Evolutionary conservation across 2,113 vertebrate genomes (phyloP).

Genomic region (Cochlearius cochlearius): DNA sequence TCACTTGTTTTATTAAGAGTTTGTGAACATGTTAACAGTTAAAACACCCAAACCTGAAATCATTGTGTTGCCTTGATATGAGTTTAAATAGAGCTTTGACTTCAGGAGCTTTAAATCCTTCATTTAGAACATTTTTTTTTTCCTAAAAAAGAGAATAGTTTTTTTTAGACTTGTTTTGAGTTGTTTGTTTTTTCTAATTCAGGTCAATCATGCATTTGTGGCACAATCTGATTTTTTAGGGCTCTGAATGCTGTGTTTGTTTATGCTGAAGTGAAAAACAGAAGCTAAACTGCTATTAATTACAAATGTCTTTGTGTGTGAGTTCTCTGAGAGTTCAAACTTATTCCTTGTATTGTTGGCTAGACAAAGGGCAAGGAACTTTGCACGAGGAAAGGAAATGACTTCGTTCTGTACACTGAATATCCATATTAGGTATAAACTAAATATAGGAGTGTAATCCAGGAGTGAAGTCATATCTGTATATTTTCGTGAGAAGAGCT

Average conservation of each 20-base stretch:
- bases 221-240: background rate
- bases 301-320: background rate
- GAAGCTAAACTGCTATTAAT: constrained; percentile 18
- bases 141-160: background rate
- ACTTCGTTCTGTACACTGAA: constrained; percentile 55
- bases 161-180: background rate
- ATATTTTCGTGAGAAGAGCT: constrained; percentile 59
- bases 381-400: constrained; percentile 70
- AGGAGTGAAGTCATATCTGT: constrained; percentile 77
- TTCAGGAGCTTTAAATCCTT: background rate
- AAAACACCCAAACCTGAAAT: background rate
- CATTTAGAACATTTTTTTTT: background rate
- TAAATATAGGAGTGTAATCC: constrained; percentile 76
- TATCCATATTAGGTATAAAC: constrained; percentile 82
- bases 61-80: background rate
- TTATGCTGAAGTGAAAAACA: constrained; percentile 2
- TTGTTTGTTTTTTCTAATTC: background rate
- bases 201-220: background rate
- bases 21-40: background rate
- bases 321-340: constrained; percentile 9
- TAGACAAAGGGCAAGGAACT: constrained; percentile 73
- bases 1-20: background rate
- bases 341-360: constrained; percentile 75
- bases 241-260: background rate
- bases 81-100: background rate